Evolutionary conservation across 1,140 invertebrate species (phyloP).

Genomic region (Bactericera cockerelli): DNA sequence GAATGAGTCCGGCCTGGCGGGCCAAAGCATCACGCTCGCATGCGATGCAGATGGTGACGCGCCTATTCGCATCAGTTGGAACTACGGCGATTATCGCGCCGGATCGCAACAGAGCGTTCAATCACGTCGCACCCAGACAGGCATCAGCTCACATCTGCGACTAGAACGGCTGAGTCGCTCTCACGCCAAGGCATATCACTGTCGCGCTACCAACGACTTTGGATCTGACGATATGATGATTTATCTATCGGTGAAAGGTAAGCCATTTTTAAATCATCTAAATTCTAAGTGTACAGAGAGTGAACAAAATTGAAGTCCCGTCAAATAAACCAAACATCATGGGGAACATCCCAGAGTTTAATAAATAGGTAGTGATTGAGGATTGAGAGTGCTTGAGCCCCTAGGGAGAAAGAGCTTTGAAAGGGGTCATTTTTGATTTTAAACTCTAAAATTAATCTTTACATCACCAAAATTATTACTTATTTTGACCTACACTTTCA

Average conservation of each 20-base stretch:
- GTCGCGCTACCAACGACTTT: slow-evolving; percentile 65
- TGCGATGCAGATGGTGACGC: slow-evolving; percentile 73
- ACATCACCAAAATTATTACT: too few relatives aligned
- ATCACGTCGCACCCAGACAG: slow-evolving; percentile 20
- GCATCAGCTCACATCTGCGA: slow-evolving; percentile 25
- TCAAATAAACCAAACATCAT: too few relatives aligned
- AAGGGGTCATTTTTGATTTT: too few relatives aligned
- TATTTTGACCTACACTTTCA: too few relatives aligned
- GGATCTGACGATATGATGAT: slow-evolving; percentile 68
- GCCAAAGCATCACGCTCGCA: slow-evolving; percentile 46
- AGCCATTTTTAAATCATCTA: too few relatives aligned
- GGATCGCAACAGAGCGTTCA: slow-evolving; percentile 18
- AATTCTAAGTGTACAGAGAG: too few relatives aligned
- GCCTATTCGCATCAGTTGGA: slow-evolving; percentile 64
- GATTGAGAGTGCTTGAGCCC: too few relatives aligned
- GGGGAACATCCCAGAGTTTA: too few relatives aligned
- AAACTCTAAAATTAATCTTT: too few relatives aligned
- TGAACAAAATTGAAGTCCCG: too few relatives aligned
- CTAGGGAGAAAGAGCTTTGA: too few relatives aligned
- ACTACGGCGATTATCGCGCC: slow-evolving; percentile 11
- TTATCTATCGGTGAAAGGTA: slow-evolving; percentile 69
- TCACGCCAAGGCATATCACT: slow-evolving; percentile 75
- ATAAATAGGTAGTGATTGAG: too few relatives aligned
- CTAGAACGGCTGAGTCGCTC: slow-evolving; percentile 30
- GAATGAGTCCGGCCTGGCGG: slow-evolving; percentile 34